These are phyloP conservation scores for Squalus acanthias DNA, from an alignment of 2,797 vertebrate genomes.

Conservation along the genomic window DNA sequence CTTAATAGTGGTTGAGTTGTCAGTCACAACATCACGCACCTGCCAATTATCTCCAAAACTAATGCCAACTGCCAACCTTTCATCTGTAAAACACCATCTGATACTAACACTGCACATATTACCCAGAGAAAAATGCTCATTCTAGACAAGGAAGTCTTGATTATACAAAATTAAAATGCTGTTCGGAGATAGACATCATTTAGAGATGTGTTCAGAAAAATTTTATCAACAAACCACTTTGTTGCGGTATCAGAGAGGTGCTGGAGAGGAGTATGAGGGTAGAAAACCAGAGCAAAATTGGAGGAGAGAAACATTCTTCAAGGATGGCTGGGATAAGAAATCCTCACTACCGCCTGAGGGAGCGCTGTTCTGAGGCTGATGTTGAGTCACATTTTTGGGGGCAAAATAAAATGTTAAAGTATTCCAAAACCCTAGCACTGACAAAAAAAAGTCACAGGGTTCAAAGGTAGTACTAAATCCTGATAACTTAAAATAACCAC, in stretches of 20 bases:
- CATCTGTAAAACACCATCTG: background rate
- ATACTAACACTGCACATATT: background rate
- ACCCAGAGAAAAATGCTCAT: background rate
- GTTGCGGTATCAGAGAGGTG: background rate
- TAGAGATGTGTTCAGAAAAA: background rate
- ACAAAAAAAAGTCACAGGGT: background rate
- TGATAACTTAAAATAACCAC: background rate
- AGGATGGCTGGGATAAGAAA: background rate
- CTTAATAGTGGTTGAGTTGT: background rate
- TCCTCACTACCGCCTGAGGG: background rate
- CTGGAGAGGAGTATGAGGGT: background rate
- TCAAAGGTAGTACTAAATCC: background rate
- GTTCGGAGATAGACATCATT: background rate
- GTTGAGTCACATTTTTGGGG: background rate
- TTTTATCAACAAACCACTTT: background rate
- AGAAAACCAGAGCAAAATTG: background rate
- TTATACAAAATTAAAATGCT: background rate
- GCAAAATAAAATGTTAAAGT: background rate
- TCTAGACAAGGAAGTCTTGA: background rate
- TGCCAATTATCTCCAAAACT: constrained; percentile 24
- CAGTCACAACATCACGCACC: background rate
- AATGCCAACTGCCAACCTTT: constrained; percentile 39
- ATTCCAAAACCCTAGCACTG: background rate
- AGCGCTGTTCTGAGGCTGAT: background rate
- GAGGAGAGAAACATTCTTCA: background rate